Conservation (phyloP, 2,888 invertebrate species). For the Coelopa pilipes region DNA sequence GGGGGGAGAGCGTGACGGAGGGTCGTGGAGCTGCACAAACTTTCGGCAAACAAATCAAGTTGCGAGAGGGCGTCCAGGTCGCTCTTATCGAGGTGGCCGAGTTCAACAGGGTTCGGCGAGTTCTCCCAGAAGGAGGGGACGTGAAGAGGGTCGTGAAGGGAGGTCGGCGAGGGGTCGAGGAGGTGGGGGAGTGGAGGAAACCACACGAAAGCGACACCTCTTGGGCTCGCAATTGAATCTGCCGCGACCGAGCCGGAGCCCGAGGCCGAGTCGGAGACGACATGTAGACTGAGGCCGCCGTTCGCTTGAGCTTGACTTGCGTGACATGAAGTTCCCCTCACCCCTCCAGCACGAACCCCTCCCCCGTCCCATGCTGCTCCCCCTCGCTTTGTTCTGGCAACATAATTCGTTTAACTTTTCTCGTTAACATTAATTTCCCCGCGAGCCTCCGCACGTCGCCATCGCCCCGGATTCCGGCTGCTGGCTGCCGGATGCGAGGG, state of each 20-base stretch:
- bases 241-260: neutral
- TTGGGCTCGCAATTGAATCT: neutral
- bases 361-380: neutral
- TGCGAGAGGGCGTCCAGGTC: no score
- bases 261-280: no score
- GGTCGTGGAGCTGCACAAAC: no score
- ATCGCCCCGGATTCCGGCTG: no score
- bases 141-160: neutral
- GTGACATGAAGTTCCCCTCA: neutral
- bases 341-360: no score
- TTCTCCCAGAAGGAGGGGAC: neutral
- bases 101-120: no score
- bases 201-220: neutral
- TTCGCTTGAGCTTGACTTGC: neutral
- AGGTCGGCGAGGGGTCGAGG: no score
- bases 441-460: neutral
- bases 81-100: no score
- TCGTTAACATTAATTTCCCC: slow-evolving; percentile 22
- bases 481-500: no score
- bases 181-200: neutral
- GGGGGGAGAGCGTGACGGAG: no score
- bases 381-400: neutral
- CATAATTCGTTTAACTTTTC: slow-evolving; percentile 20
- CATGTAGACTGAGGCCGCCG: no score
- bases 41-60: no score